Conservation (phyloP, 1,140 invertebrate species). For the Drosophila tropicalis region DNA sequence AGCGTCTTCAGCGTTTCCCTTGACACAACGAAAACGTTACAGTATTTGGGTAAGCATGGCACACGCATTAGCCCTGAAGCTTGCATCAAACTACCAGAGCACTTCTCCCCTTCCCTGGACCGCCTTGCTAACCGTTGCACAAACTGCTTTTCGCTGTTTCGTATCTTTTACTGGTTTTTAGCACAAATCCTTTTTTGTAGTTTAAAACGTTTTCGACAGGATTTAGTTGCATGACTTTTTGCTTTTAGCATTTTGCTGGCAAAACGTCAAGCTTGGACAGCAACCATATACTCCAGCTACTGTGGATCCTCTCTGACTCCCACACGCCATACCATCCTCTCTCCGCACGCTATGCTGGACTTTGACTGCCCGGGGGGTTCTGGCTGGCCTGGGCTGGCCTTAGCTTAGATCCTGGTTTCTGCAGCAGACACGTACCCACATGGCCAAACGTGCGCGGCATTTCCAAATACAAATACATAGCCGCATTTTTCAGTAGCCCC, state of each 20-base stretch:
- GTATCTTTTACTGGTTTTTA: slow-evolving; percentile 67
- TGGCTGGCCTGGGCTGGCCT: slow-evolving; percentile 37
- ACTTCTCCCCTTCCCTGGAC: background rate
- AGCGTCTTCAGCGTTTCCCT: slow-evolving; percentile 7
- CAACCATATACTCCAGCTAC: background rate
- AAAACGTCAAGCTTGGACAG: slow-evolving; percentile 53
- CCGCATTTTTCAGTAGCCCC: slow-evolving; percentile 67
- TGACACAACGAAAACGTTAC: slow-evolving; percentile 30
- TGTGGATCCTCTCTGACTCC: background rate
- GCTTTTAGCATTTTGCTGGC: slow-evolving; percentile 72
- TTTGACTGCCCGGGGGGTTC: slow-evolving; percentile 38
- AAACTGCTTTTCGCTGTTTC: slow-evolving; percentile 28
- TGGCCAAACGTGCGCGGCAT: slow-evolving; percentile 73
- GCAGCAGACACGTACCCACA: slow-evolving; percentile 67
- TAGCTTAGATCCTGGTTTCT: slow-evolving; percentile 46
- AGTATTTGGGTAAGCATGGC: slow-evolving; percentile 27
- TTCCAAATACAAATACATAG: slow-evolving; percentile 71
- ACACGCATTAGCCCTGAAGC: slow-evolving; percentile 5
- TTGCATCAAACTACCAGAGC: slow-evolving; percentile 26
- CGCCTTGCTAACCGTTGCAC: background rate
- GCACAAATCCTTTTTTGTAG: slow-evolving; percentile 77
- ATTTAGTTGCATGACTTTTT: slow-evolving; percentile 81
- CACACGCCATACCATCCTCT: background rate
- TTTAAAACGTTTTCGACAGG: slow-evolving; percentile 80
- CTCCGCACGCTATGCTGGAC: slow-evolving; percentile 19